These are phyloP conservation scores for Oryzias woworae DNA, from an alignment of 2,113 vertebrate species.

Conservation along the genomic window DNA sequence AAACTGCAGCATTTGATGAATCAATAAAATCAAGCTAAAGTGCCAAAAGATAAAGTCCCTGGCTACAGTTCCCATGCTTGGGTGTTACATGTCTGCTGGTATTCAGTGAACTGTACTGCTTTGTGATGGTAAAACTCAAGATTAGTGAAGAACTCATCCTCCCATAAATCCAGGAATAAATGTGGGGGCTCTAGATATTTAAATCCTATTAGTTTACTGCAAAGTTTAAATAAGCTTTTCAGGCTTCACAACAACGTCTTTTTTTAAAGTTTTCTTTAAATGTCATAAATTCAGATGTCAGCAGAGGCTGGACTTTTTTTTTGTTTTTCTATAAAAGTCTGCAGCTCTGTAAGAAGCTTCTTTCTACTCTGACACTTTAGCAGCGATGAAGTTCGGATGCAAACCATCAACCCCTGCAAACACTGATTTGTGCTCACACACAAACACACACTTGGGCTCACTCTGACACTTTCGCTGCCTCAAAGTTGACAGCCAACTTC, in stretches of 20 bases:
- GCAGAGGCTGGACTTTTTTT: background rate
- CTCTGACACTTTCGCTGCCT: slow-evolving; percentile 86
- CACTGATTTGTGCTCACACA: slow-evolving; percentile 7
- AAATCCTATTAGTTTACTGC: background rate
- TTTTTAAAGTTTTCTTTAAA: background rate
- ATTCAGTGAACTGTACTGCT: background rate
- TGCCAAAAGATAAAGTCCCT: background rate
- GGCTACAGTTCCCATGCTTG: background rate
- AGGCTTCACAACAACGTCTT: background rate
- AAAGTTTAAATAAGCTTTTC: background rate
- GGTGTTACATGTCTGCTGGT: too few species aligned
- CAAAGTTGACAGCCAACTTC: slow-evolving; percentile 96
- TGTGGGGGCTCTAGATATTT: too few species aligned
- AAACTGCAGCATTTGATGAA: background rate
- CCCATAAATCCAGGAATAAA: background rate
- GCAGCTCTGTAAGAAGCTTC: background rate
- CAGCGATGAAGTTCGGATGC: slow-evolving; percentile 19
- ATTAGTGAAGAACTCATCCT: background rate
- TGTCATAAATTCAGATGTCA: background rate
- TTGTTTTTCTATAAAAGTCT: background rate
- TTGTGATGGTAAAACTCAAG: background rate
- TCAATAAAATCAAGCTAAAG: background rate
- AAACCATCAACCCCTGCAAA: slow-evolving; percentile 6
- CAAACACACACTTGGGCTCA: slow-evolving; percentile 43
- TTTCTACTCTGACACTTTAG: background rate